These are phyloP conservation scores for Cisticola juncidis DNA, from an alignment of 2,113 vertebrate genomes.

Conservation along the genomic window DNA sequence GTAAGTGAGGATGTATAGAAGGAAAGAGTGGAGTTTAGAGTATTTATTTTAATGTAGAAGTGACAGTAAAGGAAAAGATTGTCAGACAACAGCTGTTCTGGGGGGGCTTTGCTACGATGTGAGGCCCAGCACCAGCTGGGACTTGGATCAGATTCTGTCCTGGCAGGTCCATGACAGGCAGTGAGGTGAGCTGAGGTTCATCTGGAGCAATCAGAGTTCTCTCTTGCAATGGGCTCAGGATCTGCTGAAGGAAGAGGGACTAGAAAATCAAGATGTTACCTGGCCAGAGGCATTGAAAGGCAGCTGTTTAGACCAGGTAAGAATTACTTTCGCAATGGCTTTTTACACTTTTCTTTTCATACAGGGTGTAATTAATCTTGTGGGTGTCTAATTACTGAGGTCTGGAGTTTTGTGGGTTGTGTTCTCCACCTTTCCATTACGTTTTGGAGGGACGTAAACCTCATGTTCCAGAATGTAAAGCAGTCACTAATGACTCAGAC, in stretches of 20 bases:
- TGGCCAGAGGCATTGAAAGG: neutral
- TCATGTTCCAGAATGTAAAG: neutral
- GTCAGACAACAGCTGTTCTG: neutral
- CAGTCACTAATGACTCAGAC: neutral
- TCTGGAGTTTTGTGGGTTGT: neutral
- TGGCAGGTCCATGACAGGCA: neutral
- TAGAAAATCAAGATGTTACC: neutral
- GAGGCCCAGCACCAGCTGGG: neutral
- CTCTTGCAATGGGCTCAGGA: neutral
- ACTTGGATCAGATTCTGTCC: neutral
- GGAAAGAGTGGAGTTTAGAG: neutral
- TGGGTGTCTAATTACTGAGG: slow-evolving; percentile 47
- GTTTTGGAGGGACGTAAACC: neutral
- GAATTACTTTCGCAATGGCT: neutral
- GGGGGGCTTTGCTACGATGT: neutral
- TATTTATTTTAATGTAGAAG: neutral
- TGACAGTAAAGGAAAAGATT: neutral
- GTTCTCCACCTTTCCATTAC: neutral
- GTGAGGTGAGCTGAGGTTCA: neutral
- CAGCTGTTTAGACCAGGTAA: neutral
- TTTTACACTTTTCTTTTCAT: neutral
- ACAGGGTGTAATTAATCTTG: neutral
- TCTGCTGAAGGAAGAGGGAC: neutral
- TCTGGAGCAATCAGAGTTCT: neutral
- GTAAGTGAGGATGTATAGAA: neutral